Evolutionary conservation across 1,140 invertebrate species (phyloP), one percentile per base, ranked within the genome.

Genomic region (Ostrea denselamellosa): DNA sequence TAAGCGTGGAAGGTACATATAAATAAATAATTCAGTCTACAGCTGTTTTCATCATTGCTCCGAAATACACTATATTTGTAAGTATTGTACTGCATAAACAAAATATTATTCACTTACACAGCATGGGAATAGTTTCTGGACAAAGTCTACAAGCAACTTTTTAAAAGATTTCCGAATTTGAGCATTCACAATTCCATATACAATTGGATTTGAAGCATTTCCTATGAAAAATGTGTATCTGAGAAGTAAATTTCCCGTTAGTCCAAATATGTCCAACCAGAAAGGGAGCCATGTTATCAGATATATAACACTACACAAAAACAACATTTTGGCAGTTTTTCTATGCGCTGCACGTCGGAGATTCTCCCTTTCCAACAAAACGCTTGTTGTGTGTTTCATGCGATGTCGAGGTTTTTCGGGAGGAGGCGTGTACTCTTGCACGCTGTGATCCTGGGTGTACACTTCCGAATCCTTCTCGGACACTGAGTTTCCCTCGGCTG

Each of bases 231-330:
- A 92, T 54, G 92, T 22, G 85, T 93, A 92, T 28, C 92, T 81
- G 9, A 93, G 88, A 25, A 90, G 85, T n/a, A 92, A 82, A 77
- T 89, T 90, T 65, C 90, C 85, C 0, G 91, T 92, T 44, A 89
- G 34, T 53, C 89, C 91, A 87, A 93, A 93, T 34, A 93, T 91
- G 84, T 93, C 92, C 44, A 93, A 81, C 93, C 93, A 93, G 87
- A 93, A 93, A 19, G 93, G 93, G 25, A 93, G 52, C 92, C 91
- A 93, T 53, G 92, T 90, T 8, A 93, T 56, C 4, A 92, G 85
- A 86, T 92, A 93, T 34, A 93, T 92, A 12, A 93, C 89, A 10
- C 91, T 93, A 85, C 92, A 92, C 81, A 93, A 65, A 85, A 93
- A 93, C 44, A 93, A 86, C 92, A 93, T 93, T 68, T 91, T 92